A percentile compares a stretch with the other conserved stretches of the same genome.
These are phyloP conservation scores for Sus scrofa DNA, from an alignment of 2,113 vertebrate genomes.

Conservation along the genomic window T2T-Sscrofa CM000830.6:10803001-10803500, in stretches of 20 bases:
- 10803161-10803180: background rate
- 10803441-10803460: slow-evolving; percentile 51
- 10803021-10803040: slow-evolving; percentile 38
- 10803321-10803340: slow-evolving; percentile 42
- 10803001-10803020: slow-evolving; percentile 33
- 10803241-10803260: slow-evolving; percentile 7
- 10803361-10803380: background rate
- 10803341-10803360: background rate
- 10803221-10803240: background rate
- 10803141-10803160: background rate
- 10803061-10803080: background rate
- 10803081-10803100: background rate
- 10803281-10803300: background rate
- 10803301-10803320: background rate
- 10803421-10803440: slow-evolving; percentile 65
- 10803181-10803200: background rate
- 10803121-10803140: background rate
- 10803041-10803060: background rate
- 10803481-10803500: slow-evolving; percentile 49
- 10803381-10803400: slow-evolving; percentile 26
- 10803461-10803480: slow-evolving; percentile 43
- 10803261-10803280: background rate
- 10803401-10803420: background rate
- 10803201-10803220: slow-evolving; percentile 13
- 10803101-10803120: background rate